Evolutionary conservation across 2,888 invertebrate genomes (phyloP).

Genomic region (Himalopsyche kuldschensis): DNA sequence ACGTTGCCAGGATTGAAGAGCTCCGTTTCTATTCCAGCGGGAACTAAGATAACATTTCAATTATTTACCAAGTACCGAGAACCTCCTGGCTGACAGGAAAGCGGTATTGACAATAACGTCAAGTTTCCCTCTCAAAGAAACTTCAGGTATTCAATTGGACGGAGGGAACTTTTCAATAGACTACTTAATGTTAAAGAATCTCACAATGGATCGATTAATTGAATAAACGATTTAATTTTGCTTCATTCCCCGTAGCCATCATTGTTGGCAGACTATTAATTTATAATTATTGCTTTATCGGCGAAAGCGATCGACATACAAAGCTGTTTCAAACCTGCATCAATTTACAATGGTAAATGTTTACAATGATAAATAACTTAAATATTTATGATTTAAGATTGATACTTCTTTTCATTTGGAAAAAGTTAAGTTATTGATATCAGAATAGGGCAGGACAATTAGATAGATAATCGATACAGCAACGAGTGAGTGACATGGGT

Average conservation of each 20-base stretch:
- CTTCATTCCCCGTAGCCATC: background rate
- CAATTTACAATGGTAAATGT: too few relatives aligned
- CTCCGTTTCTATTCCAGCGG: background rate
- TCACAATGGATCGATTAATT: background rate
- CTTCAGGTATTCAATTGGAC: background rate
- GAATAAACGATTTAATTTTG: background rate
- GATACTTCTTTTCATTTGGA: too few relatives aligned
- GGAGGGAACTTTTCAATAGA: background rate
- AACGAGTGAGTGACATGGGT: too few relatives aligned
- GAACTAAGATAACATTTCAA: constrained; percentile 2
- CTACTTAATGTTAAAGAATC: background rate
- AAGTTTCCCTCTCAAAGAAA: background rate
- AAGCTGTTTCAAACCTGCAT: too few relatives aligned
- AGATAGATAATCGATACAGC: too few relatives aligned
- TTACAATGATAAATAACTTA: too few relatives aligned
- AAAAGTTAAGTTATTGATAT: too few relatives aligned
- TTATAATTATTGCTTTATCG: too few relatives aligned
- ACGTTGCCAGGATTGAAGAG: background rate
- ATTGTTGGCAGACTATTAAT: background rate
- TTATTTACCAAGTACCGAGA: background rate
- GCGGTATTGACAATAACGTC: background rate
- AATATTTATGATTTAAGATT: too few relatives aligned
- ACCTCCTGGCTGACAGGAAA: background rate
- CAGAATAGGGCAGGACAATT: too few relatives aligned
- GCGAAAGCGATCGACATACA: too few relatives aligned